phyloP scores from a whole-genome alignment of 2,797 vertebrate species.

The Sebastes variabilis region DNA sequence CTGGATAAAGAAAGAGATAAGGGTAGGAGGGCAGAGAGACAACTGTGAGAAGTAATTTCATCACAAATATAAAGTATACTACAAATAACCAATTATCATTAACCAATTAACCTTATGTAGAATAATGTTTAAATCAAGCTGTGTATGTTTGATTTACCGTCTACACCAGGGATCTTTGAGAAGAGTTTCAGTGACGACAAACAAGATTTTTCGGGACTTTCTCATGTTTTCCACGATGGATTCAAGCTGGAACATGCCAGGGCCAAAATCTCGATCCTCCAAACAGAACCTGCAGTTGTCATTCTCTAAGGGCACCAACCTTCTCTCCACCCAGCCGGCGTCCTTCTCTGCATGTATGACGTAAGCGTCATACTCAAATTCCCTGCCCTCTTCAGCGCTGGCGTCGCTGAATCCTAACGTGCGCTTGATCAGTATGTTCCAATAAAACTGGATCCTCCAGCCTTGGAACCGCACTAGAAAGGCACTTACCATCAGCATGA shows the following conservation, averaged over 20 bases:
- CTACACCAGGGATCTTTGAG: slow-evolving; percentile 90
- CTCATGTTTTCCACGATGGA: slow-evolving; percentile 88
- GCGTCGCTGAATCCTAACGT: slow-evolving; percentile 89
- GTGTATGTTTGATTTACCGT: slow-evolving; percentile 77
- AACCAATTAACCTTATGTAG: background rate
- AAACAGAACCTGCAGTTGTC: slow-evolving; percentile 84
- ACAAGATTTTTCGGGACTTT: slow-evolving; percentile 91
- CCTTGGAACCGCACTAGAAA: slow-evolving; percentile 89
- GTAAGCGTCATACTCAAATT: slow-evolving; percentile 88
- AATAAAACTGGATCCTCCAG: slow-evolving; percentile 94
- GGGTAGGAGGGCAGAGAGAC: background rate
- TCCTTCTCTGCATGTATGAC: slow-evolving; percentile 88
- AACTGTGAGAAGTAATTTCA: background rate
- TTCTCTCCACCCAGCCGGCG: slow-evolving; percentile 86
- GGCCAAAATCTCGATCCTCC: slow-evolving; percentile 89
- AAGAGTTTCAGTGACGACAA: slow-evolving; percentile 90
- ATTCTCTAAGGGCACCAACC: slow-evolving; percentile 86
- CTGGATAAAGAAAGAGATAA: slow-evolving; percentile 70
- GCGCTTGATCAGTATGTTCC: slow-evolving; percentile 88
- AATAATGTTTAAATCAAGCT: background rate
- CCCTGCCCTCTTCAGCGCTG: slow-evolving; percentile 70
- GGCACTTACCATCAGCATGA: slow-evolving; percentile 72
- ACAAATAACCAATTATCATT: background rate
- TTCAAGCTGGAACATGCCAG: slow-evolving; percentile 84
- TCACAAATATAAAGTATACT: background rate